Base-by-base conservation (phyloP, 2,113 vertebrate genomes). In the Prionailurus bengalensis region DNA sequence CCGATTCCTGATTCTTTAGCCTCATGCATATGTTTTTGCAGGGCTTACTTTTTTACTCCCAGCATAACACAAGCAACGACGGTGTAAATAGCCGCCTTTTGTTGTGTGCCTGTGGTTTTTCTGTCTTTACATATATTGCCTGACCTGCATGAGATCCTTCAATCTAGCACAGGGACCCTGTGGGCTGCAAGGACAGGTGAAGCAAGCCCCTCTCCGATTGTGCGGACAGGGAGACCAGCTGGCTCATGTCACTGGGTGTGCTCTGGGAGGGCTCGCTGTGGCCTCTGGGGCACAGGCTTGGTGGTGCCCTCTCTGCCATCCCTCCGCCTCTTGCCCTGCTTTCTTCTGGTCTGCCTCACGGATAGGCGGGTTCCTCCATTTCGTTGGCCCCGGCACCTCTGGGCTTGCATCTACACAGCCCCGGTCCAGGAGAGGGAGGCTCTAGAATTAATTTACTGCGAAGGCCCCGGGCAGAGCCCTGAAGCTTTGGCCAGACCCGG, bases 241-340 rank as follows among this genome's bases (percentile, higher is more conserved):
- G 61, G 39, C 27, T 80, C 1, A 0, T 14, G 4, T 4, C 55
- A 27, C 39, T 70, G n/a, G 16, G 31, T 39, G 9, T 51, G 58
- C 58, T 61, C 33, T 5, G n/a, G 17, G 55, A 5, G 21, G n/a
- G 21, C 33, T 48, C 7, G 29, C 42, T 78, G 16, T 83, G 55
- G 4, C 25, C 13, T n/a, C n/a, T 16, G 23, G 29, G 31, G 33
- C 4, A 0, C 3, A 6, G 14, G 23, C 63, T 45, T n/a, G 48
- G 0, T 1, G 0, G 19, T 33, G 53, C 4, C 7, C n/a, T 48
- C 31, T 36, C 31, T 0, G 8, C 39, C 19, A 16, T 36, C 25
- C 14, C 13, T 17, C 33, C 7, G 1, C 51, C 8, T 53, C 23
- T 29, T 1, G 9, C 16, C 27, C 27, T n/a, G 29, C 31, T 61